These are phyloP conservation scores for Nothobranchius kuhntae DNA, from an alignment of 2,113 vertebrate species.

Conservation along the genomic window DNA sequence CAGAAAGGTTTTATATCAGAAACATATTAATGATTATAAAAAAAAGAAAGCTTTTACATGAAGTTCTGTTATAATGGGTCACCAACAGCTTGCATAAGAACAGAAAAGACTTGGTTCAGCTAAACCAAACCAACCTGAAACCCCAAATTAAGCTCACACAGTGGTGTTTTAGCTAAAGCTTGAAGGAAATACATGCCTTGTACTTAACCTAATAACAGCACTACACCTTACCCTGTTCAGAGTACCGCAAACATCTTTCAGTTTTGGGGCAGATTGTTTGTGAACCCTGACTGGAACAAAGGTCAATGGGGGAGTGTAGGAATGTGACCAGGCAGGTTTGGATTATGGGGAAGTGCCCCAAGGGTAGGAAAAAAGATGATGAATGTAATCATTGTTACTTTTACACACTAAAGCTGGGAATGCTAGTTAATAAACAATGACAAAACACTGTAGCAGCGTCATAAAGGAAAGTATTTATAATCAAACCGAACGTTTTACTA, in stretches of 20 bases:
- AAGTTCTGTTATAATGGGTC: too few relatives aligned
- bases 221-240: too few relatives aligned
- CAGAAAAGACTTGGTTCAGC: neutral
- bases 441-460: too few relatives aligned
- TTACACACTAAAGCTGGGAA: too few relatives aligned
- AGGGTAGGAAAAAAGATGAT: neutral
- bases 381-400: conserved; percentile 6
- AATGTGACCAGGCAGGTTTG: conserved; percentile 41
- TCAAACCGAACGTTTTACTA: too few relatives aligned
- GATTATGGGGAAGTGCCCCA: neutral
- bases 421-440: too few relatives aligned
- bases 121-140: neutral
- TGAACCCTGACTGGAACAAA: neutral
- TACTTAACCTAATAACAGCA: too few relatives aligned
- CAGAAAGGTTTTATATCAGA: too few relatives aligned
- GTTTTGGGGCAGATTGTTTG: neutral
- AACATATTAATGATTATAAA: too few relatives aligned
- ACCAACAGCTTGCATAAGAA: neutral
- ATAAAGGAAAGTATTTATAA: too few relatives aligned
- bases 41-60: neutral
- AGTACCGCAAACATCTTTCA: neutral
- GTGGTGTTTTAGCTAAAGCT: too few relatives aligned
- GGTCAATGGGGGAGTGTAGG: neutral
- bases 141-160: neutral
- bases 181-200: too few relatives aligned